These are phyloP conservation scores for Mirounga angustirostris DNA, from an alignment of 2,113 vertebrate species.

Conservation along the genomic window DNA sequence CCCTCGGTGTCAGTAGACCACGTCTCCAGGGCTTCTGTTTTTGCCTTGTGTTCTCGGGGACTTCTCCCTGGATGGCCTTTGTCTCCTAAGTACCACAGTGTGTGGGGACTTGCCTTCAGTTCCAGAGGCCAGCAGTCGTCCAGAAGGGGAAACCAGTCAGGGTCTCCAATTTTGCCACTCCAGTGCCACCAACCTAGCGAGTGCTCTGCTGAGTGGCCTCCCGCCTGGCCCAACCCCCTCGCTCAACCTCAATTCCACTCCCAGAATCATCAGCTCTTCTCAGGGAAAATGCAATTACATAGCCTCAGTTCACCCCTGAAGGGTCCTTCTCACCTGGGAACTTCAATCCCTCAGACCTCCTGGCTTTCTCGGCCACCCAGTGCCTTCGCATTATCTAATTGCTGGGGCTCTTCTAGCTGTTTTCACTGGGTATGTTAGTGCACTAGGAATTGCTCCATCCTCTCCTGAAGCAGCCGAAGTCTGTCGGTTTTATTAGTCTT, in stretches of 20 bases:
- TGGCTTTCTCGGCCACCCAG: not conserved
- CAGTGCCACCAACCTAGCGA: fast-evolving
- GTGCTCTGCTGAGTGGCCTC: not conserved
- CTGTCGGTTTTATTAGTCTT: not conserved
- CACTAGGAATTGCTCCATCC: not conserved
- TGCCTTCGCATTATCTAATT: not conserved
- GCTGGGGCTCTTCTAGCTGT: not conserved
- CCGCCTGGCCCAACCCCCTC: not conserved
- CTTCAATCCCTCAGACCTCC: not conserved
- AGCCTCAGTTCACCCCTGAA: too few species aligned
- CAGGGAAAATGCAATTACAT: fast-evolving
- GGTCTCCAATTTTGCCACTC: not conserved
- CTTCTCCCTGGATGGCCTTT: not conserved
- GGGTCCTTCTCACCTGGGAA: not conserved
- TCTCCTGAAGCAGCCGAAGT: not conserved
- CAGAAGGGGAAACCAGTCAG: not conserved
- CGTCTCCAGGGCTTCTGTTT: not conserved
- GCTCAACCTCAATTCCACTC: not conserved
- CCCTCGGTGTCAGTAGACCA: fast-evolving
- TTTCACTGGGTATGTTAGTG: not conserved
- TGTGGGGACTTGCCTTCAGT: not conserved
- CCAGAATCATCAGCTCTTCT: not conserved
- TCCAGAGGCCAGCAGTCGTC: not conserved
- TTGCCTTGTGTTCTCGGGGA: not conserved
- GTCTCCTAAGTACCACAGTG: not conserved